Evolutionary conservation across 2,888 invertebrate species (phyloP).

Genomic region (Microplitis manilae): DNA sequence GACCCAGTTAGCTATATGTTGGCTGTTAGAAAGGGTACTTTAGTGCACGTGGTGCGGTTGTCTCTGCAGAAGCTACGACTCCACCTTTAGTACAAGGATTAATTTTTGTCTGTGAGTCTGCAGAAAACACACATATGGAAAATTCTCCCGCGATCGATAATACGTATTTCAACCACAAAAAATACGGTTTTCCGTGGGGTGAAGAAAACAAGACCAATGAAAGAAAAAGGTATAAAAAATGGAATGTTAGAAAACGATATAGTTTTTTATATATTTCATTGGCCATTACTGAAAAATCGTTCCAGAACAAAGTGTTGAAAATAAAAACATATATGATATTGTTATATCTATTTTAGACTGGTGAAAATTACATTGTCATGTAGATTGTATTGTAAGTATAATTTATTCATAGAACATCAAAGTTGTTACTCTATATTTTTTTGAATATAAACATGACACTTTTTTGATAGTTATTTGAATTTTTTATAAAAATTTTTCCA

Average conservation of each 20-base stretch:
- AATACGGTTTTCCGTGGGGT: not conserved
- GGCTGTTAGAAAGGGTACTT: constrained; percentile 12
- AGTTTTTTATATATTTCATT: not conserved
- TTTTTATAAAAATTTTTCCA: not conserved
- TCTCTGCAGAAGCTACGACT: constrained; percentile 38
- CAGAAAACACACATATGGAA: constrained; percentile 31
- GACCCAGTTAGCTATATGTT: not conserved
- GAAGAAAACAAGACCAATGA: not conserved
- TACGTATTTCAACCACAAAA: constrained; percentile 60
- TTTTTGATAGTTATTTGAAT: not conserved
- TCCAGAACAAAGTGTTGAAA: constrained; percentile 14
- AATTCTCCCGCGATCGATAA: constrained; percentile 56
- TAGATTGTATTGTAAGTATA: not conserved
- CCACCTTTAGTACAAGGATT: constrained; percentile 33
- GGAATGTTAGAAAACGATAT: not conserved
- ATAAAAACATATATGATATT: constrained; percentile 15
- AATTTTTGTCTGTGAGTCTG: constrained; percentile 45
- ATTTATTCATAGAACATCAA: constrained; percentile 2
- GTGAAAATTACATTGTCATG: constrained; percentile 21
- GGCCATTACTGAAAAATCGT: not conserved
- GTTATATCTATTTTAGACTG: constrained; percentile 30
- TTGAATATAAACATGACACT: not conserved
- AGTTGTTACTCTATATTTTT: constrained; percentile 2
- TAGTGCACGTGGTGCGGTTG: constrained; percentile 36
- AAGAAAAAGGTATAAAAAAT: not conserved